Conservation (phyloP, 1,140 invertebrate species). For the Psilanteris sp. region DNA sequence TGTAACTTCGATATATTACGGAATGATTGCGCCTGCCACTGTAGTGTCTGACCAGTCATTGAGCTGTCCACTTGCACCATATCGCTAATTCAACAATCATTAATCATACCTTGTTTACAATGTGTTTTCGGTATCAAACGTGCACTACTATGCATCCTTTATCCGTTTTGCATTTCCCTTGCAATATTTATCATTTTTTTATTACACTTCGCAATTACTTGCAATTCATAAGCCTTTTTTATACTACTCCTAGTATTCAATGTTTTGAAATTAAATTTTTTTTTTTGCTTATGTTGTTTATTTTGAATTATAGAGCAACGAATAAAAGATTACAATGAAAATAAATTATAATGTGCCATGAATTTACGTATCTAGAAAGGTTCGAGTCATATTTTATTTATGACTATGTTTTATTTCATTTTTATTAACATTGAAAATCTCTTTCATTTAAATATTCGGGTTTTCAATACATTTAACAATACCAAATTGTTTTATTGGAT, state of each 20-base stretch:
- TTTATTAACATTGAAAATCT: too few relatives aligned
- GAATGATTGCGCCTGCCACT: slow-evolving; percentile 51
- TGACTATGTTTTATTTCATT: too few relatives aligned
- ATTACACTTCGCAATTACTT: slow-evolving; percentile 41
- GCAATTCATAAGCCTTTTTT: slow-evolving; percentile 7
- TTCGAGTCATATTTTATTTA: too few relatives aligned
- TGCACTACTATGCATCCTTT: slow-evolving; percentile 38
- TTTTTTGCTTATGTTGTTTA: too few relatives aligned
- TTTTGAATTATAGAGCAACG: too few relatives aligned
- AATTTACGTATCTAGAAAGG: too few relatives aligned
- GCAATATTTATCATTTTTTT: slow-evolving; percentile 49
- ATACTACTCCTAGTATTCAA: background rate
- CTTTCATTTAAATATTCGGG: too few relatives aligned
- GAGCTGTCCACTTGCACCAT: slow-evolving; percentile 56
- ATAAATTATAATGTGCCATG: too few relatives aligned
- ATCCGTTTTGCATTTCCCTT: slow-evolving; percentile 33
- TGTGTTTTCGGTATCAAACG: slow-evolving; percentile 49
- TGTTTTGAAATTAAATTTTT: too few relatives aligned
- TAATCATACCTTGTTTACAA: slow-evolving; percentile 62
- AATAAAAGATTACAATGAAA: too few relatives aligned
- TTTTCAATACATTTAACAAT: too few relatives aligned
- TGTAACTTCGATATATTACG: slow-evolving; percentile 56
- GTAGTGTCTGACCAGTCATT: slow-evolving; percentile 59
- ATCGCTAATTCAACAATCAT: slow-evolving; percentile 58
- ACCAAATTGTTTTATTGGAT: too few relatives aligned